Conservation (phyloP, 2,113 vertebrate genomes). For the Dromiciops gliroides region DNA sequence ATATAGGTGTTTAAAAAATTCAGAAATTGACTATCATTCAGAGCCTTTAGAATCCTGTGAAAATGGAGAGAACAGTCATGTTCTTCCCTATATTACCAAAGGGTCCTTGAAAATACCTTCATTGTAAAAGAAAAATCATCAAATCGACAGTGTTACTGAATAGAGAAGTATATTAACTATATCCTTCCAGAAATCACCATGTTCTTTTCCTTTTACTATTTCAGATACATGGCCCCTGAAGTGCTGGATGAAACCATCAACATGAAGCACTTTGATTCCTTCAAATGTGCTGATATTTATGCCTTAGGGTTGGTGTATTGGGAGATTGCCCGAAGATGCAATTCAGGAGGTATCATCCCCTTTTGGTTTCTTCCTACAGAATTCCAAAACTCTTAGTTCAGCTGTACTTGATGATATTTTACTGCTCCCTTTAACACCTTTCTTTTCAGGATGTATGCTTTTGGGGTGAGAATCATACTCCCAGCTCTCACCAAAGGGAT, state of each 20-base stretch:
- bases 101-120: neutral
- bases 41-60: neutral
- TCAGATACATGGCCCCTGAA: constrained; percentile 98
- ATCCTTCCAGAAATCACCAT: neutral
- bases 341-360: constrained; percentile 90
- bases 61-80: neutral
- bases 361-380: constrained; percentile 60
- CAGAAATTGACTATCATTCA: neutral
- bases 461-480: neutral
- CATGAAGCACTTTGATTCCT: constrained; percentile 99
- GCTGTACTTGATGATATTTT: constrained; percentile 26
- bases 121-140: neutral
- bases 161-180: neutral
- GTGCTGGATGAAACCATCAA: constrained; percentile 99
- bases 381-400: constrained; percentile 33
- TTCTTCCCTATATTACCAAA: neutral
- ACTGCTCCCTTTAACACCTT: constrained; percentile 44
- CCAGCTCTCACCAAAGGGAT: neutral
- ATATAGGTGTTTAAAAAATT: neutral
- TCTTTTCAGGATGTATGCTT: neutral
- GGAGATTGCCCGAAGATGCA: constrained; percentile 97
- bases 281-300: constrained; percentile 98
- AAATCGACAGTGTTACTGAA: neutral
- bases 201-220: constrained; percentile 48
- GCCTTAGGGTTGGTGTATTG: constrained; percentile 97